Percentiles rank a stretch among this genome's conserved stretches.
phyloP scores from a whole-genome alignment of 2,113 vertebrate genomes.

The Engraulis encrasicolus region DNA sequence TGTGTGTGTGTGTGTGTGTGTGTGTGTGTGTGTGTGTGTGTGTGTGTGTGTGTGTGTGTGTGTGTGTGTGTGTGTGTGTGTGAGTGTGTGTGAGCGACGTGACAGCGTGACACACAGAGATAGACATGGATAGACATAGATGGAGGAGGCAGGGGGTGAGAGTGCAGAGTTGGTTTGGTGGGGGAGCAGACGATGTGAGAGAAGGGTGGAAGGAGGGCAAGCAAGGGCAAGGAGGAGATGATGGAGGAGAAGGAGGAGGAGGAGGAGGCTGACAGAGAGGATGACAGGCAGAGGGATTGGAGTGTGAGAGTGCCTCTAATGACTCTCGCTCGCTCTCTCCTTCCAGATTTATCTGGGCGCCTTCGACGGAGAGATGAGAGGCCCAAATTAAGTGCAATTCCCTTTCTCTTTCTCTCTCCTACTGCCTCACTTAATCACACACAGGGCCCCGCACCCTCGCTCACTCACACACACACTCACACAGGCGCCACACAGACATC shows the following conservation, averaged over 20 bases:
- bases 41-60: too few relatives aligned
- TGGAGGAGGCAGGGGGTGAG: too few relatives aligned
- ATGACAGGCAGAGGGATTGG: not conserved
- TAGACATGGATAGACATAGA: too few relatives aligned
- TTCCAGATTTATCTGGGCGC: constrained; percentile 1
- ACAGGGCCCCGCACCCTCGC: constrained; percentile 8
- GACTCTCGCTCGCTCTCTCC: not conserved
- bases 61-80: too few relatives aligned
- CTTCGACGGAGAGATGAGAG: constrained; percentile 14
- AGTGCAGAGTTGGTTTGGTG: constrained; percentile 1
- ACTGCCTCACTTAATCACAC: constrained; percentile 5
- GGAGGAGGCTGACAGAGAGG: not conserved
- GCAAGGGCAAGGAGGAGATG: too few relatives aligned
- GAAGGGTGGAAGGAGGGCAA: too few relatives aligned
- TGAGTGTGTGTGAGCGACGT: too few relatives aligned
- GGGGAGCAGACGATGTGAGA: not conserved
- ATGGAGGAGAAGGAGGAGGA: not conserved
- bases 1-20: too few relatives aligned
- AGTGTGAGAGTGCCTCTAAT: constrained; percentile 9
- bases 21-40: too few relatives aligned
- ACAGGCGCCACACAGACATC: too few relatives aligned
- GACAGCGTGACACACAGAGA: too few relatives aligned
- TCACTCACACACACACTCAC: not conserved
- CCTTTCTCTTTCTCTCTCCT: not conserved
- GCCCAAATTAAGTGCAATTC: constrained; percentile 21